A percentile compares a stretch with the other conserved stretches of the same genome.
Conservation (phyloP, 2,797 vertebrate species). For the Gymnothorax javanicus region DNA sequence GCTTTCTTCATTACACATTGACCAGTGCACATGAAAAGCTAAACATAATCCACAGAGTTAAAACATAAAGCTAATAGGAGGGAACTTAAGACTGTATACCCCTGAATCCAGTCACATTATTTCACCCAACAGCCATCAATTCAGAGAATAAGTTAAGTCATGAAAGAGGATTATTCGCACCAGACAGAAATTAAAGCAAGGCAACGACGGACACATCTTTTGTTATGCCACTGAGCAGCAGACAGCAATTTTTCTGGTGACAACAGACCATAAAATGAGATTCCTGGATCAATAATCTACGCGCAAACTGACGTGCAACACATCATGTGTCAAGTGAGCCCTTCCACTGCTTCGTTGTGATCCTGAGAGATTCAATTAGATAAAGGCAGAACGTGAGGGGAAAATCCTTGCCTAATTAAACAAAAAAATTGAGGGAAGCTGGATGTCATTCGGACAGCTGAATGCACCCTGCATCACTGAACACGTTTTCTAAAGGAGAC, state of each 20-base stretch:
- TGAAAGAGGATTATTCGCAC: not conserved
- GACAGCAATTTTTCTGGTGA: conserved; percentile 6
- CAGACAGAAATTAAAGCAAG: conserved; percentile 14
- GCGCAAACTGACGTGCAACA: not conserved
- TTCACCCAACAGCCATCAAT: not conserved
- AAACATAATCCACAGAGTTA: not conserved
- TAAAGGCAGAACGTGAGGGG: not conserved
- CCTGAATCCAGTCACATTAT: not conserved
- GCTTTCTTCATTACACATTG: not conserved
- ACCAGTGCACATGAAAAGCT: not conserved
- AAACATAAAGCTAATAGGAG: not conserved
- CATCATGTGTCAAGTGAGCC: not conserved
- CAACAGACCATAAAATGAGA: conserved; percentile 26
- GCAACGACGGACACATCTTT: not conserved
- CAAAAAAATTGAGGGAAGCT: not conserved
- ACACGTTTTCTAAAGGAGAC: not conserved
- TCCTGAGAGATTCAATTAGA: conserved; percentile 19
- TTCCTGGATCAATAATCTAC: conserved; percentile 18
- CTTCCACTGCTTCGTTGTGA: not conserved
- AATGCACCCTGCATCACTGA: too few relatives aligned
- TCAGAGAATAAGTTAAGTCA: not conserved
- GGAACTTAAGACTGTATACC: not conserved
- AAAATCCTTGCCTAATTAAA: not conserved
- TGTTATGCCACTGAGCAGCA: not conserved
- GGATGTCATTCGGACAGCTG: not conserved